These are phyloP conservation scores for Mesopsocus fuscifrons DNA, from an alignment of 2,888 invertebrate genomes.

Conservation along the genomic window DNA sequence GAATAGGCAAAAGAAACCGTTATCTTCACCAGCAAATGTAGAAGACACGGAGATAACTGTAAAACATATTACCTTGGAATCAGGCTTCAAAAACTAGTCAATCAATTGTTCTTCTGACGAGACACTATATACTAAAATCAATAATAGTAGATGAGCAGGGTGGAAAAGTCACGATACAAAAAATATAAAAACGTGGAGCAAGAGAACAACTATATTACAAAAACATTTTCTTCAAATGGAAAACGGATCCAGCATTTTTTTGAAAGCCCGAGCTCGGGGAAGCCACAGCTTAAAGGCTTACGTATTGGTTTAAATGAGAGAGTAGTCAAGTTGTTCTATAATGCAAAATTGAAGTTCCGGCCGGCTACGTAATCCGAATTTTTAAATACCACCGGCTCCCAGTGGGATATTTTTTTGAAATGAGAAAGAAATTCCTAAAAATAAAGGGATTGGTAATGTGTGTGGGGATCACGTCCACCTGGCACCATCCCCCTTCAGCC, in stretches of 20 bases:
- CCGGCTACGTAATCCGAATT: conserved; percentile 9
- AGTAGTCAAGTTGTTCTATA: conserved; percentile 10
- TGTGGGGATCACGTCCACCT: too few species aligned
- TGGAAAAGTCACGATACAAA: too few species aligned
- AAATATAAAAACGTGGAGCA: too few species aligned
- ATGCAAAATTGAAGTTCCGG: conserved; percentile 10
- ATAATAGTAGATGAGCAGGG: too few species aligned
- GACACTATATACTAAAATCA: too few species aligned
- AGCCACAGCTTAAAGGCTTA: conserved; percentile 9
- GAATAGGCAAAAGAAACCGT: too few species aligned
- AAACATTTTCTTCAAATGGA: not conserved
- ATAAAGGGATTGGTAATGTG: conserved; percentile 9
- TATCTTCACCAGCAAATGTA: too few species aligned
- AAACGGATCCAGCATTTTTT: not conserved
- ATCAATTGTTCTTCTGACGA: too few species aligned
- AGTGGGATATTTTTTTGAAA: conserved; percentile 9
- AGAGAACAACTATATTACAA: not conserved
- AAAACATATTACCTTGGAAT: too few species aligned
- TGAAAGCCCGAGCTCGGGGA: conserved; percentile 1
- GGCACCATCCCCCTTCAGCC: not conserved
- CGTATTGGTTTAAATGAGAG: conserved; percentile 5
- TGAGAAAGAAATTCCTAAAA: conserved; percentile 10
- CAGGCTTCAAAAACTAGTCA: too few species aligned
- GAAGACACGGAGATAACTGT: too few species aligned
- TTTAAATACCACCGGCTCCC: conserved; percentile 9